Conservation (phyloP, 2,113 vertebrate genomes). For the Oncorhynchus kisutch region DNA sequence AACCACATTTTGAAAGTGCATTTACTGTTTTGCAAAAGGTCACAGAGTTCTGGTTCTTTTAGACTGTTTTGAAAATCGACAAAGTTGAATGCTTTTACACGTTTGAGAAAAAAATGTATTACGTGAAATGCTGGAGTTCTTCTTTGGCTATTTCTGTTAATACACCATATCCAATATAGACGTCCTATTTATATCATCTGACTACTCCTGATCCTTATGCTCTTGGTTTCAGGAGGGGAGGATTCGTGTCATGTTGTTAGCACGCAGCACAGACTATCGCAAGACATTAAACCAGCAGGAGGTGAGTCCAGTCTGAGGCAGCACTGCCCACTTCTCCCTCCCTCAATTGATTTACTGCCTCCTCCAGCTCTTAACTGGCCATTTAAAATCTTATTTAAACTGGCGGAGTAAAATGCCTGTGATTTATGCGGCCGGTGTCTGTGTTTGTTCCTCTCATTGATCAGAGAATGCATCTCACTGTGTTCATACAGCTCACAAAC, state of each 20-base stretch:
- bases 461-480: constrained; percentile 50
- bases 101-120: too few species aligned
- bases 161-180: too few species aligned
- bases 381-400: constrained; percentile 70
- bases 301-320: constrained; percentile 69
- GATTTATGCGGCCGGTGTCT: constrained; percentile 58
- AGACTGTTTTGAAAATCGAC: too few species aligned
- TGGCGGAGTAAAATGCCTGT: constrained; percentile 43
- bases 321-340: not conserved
- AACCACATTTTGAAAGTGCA: too few species aligned
- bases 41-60: too few species aligned
- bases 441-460: constrained; percentile 57
- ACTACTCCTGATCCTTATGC: not conserved
- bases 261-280: constrained; percentile 92
- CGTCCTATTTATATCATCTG: not conserved
- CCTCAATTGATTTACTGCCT: constrained; percentile 9
- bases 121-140: too few species aligned
- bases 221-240: constrained; percentile 80
- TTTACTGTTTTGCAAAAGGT: too few species aligned
- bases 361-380: constrained; percentile 50
- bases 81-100: too few species aligned
- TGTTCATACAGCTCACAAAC: constrained; percentile 82
- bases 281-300: constrained; percentile 92
- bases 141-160: too few species aligned
- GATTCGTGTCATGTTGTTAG: constrained; percentile 91